phyloP scores from a whole-genome alignment of 2,888 invertebrate genomes.

The Machimus rusticus region DNA sequence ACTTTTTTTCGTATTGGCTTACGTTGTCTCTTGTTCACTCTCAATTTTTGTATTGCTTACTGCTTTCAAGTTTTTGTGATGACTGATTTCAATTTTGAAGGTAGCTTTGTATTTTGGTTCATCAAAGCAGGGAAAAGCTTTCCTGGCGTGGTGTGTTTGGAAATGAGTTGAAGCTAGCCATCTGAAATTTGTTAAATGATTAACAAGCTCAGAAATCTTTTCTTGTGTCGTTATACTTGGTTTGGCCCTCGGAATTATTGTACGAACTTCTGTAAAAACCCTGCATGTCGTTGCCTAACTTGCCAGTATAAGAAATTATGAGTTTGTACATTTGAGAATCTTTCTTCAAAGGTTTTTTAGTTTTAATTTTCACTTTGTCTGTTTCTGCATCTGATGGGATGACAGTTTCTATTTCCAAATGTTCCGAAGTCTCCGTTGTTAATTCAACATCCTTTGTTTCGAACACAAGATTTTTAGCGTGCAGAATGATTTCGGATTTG shows the following conservation, averaged over 20 bases:
- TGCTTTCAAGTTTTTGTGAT: conserved; percentile 57
- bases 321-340: conserved; percentile 61
- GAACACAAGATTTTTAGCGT: conserved; percentile 64
- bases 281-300: conserved; percentile 65
- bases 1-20: conserved; percentile 45
- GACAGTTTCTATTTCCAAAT: neutral
- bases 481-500: conserved; percentile 63
- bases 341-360: conserved; percentile 55
- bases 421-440: neutral
- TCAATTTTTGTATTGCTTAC: conserved; percentile 53
- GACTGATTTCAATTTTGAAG: conserved; percentile 71
- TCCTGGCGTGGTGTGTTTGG: conserved; percentile 71
- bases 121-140: conserved; percentile 81
- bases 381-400: conserved; percentile 53
- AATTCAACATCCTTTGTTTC: neutral
- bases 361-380: conserved; percentile 62
- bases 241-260: conserved; percentile 56
- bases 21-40: conserved; percentile 49
- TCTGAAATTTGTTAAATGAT: neutral
- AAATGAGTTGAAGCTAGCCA: conserved; percentile 65
- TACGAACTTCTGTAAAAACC: conserved; percentile 66
- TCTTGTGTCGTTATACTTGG: neutral
- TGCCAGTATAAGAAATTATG: conserved; percentile 63
- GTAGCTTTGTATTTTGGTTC: conserved; percentile 75
- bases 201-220: neutral